Conservation (phyloP, 1,140 invertebrate species). For the Bombus superbus region DNA sequence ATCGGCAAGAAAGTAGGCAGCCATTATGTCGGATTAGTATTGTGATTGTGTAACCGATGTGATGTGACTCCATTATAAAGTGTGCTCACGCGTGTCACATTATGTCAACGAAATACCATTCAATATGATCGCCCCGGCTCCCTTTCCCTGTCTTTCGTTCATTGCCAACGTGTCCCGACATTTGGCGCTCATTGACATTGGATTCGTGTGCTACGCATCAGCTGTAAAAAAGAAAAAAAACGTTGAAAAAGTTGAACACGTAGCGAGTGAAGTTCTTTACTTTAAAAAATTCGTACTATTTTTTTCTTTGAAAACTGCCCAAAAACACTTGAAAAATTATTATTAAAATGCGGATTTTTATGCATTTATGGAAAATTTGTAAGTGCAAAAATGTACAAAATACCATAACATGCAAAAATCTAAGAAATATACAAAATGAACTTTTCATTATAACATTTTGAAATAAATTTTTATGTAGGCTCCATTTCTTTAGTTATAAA, state of each 20-base stretch:
- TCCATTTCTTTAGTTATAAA: too few relatives aligned
- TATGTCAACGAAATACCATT: slow-evolving; percentile 70
- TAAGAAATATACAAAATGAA: too few relatives aligned
- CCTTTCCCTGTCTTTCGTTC: slow-evolving; percentile 39
- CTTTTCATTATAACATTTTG: too few relatives aligned
- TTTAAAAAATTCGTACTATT: too few relatives aligned
- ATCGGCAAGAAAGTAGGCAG: slow-evolving; percentile 71
- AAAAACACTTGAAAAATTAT: too few relatives aligned
- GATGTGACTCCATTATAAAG: slow-evolving; percentile 81
- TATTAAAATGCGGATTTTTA: too few relatives aligned
- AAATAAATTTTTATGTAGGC: too few relatives aligned
- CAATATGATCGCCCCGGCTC: slow-evolving; percentile 50
- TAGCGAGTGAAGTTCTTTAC: neutral
- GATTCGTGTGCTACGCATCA: neutral
- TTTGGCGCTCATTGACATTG: slow-evolving; percentile 58
- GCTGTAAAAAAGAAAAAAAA: slow-evolving; percentile 3
- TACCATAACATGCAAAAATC: too few relatives aligned
- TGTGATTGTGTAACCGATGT: slow-evolving; percentile 83
- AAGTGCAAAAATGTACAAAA: too few relatives aligned
- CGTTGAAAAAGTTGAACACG: slow-evolving; percentile 4
- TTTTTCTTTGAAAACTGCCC: neutral
- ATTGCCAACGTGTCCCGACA: slow-evolving; percentile 57
- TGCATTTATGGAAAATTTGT: too few relatives aligned
- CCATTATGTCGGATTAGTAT: slow-evolving; percentile 82
- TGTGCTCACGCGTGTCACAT: slow-evolving; percentile 66